Percentiles rank a stretch among this genome's conserved stretches.
Evolutionary conservation across 2,113 vertebrate species (phyloP).

Genomic region (Agapornis roseicollis): DNA sequence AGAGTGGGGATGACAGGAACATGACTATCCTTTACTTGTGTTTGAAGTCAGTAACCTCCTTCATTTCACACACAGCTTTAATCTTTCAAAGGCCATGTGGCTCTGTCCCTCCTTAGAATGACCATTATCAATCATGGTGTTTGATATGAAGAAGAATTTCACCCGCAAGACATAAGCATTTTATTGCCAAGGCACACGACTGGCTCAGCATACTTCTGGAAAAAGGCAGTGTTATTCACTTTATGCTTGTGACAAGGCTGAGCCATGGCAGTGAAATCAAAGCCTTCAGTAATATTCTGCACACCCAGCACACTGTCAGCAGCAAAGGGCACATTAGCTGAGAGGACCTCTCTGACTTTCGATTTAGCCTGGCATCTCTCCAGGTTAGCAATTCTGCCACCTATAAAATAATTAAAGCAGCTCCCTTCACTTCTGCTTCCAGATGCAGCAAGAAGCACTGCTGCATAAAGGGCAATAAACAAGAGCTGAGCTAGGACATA

Average conservation of each 20-base stretch:
- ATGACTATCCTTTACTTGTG: neutral
- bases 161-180: neutral
- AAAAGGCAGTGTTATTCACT: neutral
- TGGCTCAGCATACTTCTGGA: neutral
- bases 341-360: neutral
- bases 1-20: neutral
- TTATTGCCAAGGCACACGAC: neutral
- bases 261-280: neutral
- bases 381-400: constrained; percentile 18
- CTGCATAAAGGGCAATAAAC: neutral
- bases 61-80: neutral
- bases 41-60: constrained; percentile 1
- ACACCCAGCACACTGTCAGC: neutral
- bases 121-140: neutral
- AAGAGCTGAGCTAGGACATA: neutral
- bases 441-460: neutral
- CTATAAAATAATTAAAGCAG: constrained; percentile 7
- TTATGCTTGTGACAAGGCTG: neutral
- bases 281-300: neutral
- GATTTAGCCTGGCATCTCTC: neutral
- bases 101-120: neutral
- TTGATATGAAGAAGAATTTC: neutral
- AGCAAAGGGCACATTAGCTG: neutral
- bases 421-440: neutral
- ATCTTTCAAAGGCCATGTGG: neutral